These are phyloP conservation scores for Pempheris klunzingeri DNA, from an alignment of 2,797 vertebrate species.

Conservation along the genomic window DNA sequence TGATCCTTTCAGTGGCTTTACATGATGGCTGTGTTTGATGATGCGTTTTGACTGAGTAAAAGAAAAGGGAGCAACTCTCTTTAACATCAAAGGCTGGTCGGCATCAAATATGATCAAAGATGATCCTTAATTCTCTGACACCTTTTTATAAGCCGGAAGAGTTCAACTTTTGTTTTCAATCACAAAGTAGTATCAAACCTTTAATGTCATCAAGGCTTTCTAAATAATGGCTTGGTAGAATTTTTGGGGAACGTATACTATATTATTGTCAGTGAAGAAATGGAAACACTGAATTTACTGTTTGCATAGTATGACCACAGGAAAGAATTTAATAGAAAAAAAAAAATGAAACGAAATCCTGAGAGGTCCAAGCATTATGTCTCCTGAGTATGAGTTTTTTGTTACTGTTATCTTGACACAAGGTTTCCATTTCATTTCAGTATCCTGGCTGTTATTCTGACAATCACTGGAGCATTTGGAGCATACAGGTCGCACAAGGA, in stretches of 20 bases:
- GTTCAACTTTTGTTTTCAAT: constrained; percentile 1
- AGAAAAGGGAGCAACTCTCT: constrained; percentile 4
- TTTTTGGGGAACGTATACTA: neutral
- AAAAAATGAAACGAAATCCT: neutral
- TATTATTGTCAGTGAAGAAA: neutral
- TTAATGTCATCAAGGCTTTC: neutral
- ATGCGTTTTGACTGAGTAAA: constrained; percentile 15
- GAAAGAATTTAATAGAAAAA: neutral
- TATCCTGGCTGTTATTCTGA: too few relatives aligned
- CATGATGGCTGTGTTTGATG: neutral
- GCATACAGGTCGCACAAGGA: constrained; percentile 9
- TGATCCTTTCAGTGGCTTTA: constrained; percentile 20
- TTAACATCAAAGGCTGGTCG: constrained; percentile 31
- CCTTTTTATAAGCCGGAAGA: neutral
- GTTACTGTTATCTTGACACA: neutral
- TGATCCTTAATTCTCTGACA: neutral
- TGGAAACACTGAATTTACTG: neutral
- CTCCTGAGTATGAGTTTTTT: neutral
- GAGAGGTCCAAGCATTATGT: neutral
- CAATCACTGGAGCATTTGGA: neutral
- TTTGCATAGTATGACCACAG: neutral
- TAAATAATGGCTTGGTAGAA: neutral
- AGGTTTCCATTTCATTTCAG: neutral
- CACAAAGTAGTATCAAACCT: neutral
- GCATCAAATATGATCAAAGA: constrained; percentile 20